phyloP scores from a whole-genome alignment of 2,888 invertebrate genomes.

The Dendrolimus houi region DNA sequence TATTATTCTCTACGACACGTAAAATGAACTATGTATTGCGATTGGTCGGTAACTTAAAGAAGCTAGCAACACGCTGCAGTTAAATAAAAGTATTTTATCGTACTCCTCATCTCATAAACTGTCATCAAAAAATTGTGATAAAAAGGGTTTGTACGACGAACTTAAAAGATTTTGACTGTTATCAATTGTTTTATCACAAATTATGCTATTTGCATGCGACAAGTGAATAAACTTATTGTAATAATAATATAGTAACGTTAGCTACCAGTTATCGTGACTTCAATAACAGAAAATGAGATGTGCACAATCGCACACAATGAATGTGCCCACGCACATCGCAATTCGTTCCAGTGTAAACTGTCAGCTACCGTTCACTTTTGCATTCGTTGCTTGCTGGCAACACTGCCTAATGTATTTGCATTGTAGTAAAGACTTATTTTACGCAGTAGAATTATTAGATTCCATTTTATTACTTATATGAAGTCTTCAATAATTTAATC shows the following conservation, averaged over 20 bases:
- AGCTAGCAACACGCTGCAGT: too few species aligned
- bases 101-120: too few species aligned
- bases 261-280: slow-evolving; percentile 50
- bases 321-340: slow-evolving; percentile 45
- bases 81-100: too few species aligned
- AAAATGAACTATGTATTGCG: too few species aligned
- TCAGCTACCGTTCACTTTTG: slow-evolving; percentile 52
- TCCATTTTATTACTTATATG: too few species aligned
- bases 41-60: too few species aligned
- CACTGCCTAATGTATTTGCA: background rate
- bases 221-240: slow-evolving; percentile 49
- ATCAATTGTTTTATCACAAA: too few species aligned
- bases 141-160: too few species aligned
- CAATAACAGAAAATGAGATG: slow-evolving; percentile 62
- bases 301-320: slow-evolving; percentile 39
- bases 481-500: background rate
- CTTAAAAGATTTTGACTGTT: too few species aligned
- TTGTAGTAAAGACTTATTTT: background rate
- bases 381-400: slow-evolving; percentile 2
- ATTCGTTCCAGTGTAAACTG: slow-evolving; percentile 43
- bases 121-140: too few species aligned
- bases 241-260: slow-evolving; percentile 13
- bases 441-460: background rate
- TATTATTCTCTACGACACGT: too few species aligned
- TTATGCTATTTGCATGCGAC: slow-evolving; percentile 15